Evolutionary conservation across 2,888 invertebrate genomes (phyloP), one percentile per base, ranked within the genome.

Genomic region (Atherix ibis): DNA sequence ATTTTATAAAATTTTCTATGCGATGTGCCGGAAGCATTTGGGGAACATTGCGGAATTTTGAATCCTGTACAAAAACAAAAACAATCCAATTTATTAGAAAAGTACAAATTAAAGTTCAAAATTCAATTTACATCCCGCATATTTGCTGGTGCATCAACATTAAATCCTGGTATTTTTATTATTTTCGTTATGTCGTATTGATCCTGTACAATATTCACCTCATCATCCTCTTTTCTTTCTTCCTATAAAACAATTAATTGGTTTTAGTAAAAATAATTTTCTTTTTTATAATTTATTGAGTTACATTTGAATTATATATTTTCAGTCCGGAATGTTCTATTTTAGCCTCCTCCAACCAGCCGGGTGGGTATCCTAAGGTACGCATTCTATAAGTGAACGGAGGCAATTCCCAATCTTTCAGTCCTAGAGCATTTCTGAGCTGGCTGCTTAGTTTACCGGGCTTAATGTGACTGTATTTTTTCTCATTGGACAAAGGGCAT

Each of bases 161-260:
- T 95, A 53, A 87, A 95, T 8, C 95, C 95, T 3, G 89, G 89
- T 56, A 79, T 94, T 43, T 82, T 78, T 14, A 84, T 65, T 27
- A 94, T 75, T 61, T 83, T 88, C 44, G 73, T 73, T 3, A 75
- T 65, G 53, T 91, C 83, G 52, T 77, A 80, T 50, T 74, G 71
- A 44, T 72, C 70, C 48, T 66, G 71, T 1, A 65, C 62, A 29
- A 61, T 61, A 15, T 64, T 56, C 4, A 71, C 53, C 49, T 71
- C 70, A 0, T 71, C 73, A 9, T 70, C 69, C 45, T 74, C 76
- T 5, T 74, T 72, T 71, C 72, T 14, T 66, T 65, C 8, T 56
- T 58, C 13, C 71, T 71, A 71, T 71, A 44, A 8, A 52, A 46
- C 14, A 5, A 14, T 3, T 13, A 3, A 25, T 37, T 31, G 18